These are phyloP conservation scores for Leptopilina myrica DNA, from an alignment of 2,888 invertebrate species.

Conservation along the genomic window DNA sequence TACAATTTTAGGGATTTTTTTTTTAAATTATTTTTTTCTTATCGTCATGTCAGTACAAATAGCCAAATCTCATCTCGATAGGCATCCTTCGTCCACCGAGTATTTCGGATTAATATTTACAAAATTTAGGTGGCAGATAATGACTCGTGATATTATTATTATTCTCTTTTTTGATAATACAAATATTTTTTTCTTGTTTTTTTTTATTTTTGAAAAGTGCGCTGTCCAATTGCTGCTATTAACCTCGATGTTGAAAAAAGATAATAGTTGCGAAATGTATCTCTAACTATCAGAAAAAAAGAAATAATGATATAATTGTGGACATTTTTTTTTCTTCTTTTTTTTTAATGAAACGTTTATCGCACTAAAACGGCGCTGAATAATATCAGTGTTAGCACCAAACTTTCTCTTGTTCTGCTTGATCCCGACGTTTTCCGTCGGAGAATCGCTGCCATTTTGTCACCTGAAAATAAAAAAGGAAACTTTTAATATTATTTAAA, in stretches of 20 bases:
- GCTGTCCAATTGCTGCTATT: constrained; percentile 32
- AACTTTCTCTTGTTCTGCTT: constrained; percentile 63
- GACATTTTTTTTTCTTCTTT: constrained; percentile 58
- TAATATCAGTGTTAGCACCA: constrained; percentile 67
- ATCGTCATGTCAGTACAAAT: not conserved
- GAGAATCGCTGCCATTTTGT: constrained; percentile 93
- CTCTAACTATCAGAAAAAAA: constrained; percentile 67
- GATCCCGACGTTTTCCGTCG: constrained; percentile 82
- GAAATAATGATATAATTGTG: constrained; percentile 69
- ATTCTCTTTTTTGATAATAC: not conserved
- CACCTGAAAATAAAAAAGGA: constrained; percentile 81
- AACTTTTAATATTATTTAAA: not conserved
- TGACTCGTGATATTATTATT: not conserved
- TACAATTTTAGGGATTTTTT: too few species aligned
- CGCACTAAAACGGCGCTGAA: constrained; percentile 69
- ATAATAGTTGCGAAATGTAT: constrained; percentile 44
- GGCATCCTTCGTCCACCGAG: not conserved
- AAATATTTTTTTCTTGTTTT: not conserved
- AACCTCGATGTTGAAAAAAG: constrained; percentile 39
- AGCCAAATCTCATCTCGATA: constrained; percentile 24
- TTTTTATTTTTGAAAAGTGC: constrained; percentile 13
- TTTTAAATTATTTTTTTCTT: not conserved
- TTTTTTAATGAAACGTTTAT: constrained; percentile 69
- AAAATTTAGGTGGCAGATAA: constrained; percentile 19
- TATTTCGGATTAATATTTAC: constrained; percentile 37